Percentiles rank a stretch among this genome's conserved stretches.
phyloP scores from a whole-genome alignment of 2,888 invertebrate genomes.

The Timema cristinae region DNA sequence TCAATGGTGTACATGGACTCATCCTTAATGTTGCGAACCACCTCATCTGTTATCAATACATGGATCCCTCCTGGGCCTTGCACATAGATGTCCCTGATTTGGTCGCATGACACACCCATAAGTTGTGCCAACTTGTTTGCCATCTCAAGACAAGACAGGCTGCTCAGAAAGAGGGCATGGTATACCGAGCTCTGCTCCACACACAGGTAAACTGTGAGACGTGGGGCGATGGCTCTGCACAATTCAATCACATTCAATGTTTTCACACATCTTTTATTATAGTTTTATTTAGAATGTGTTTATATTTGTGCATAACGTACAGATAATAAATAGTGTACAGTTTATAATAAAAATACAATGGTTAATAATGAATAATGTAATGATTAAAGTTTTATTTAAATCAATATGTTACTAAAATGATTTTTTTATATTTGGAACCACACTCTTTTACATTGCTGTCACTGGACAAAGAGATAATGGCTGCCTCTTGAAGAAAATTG shows the following conservation, averaged over 20 bases:
- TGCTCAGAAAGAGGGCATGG: slow-evolving; percentile 76
- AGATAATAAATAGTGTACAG: no score
- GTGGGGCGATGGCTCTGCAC: slow-evolving; percentile 26
- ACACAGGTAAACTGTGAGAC: slow-evolving; percentile 76
- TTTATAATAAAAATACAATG: not conserved
- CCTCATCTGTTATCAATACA: slow-evolving; percentile 78
- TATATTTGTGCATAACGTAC: no score
- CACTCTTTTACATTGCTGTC: no score
- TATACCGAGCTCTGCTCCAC: slow-evolving; percentile 61
- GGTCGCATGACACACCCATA: slow-evolving; percentile 47
- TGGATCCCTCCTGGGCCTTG: slow-evolving; percentile 82
- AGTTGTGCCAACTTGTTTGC: slow-evolving; percentile 59
- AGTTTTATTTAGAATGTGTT: no score
- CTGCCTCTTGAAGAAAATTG: no score
- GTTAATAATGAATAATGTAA: not conserved
- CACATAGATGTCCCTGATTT: slow-evolving; percentile 60
- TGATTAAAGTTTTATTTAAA: not conserved
- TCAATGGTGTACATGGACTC: slow-evolving; percentile 67
- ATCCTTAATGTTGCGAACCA: slow-evolving; percentile 78
- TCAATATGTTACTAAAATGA: not conserved
- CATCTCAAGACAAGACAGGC: slow-evolving; percentile 62
- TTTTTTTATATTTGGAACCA: not conserved
- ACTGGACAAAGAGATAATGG: no score
- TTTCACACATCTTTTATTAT: not conserved
- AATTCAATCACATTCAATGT: not conserved